phyloP scores from a whole-genome alignment of 2,888 invertebrate species.

The Stenodera caucasica region DNA sequence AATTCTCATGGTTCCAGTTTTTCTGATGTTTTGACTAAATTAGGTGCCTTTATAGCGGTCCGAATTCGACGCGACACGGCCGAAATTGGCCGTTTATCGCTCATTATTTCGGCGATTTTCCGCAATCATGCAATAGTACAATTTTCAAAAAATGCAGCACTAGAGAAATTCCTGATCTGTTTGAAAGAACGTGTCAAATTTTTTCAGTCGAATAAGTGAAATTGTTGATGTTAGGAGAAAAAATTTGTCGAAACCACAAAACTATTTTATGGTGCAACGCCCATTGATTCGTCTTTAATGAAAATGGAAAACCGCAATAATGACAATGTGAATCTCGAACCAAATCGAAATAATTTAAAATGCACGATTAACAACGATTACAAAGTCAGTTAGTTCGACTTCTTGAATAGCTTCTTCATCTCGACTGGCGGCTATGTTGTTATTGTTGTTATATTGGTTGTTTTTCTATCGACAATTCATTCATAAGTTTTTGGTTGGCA shows the following conservation, averaged over 20 bases:
- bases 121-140: not conserved
- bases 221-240: too few relatives aligned
- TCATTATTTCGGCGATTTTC: not conserved
- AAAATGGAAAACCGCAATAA: conserved; percentile 23
- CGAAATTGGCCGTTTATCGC: too few relatives aligned
- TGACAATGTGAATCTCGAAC: conserved; percentile 35
- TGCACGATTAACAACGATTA: conserved; percentile 38
- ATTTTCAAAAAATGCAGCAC: not conserved
- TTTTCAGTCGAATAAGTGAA: too few relatives aligned
- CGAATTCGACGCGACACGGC: too few relatives aligned
- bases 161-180: too few relatives aligned
- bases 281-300: too few relatives aligned
- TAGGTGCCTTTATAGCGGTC: too few relatives aligned
- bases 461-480: conserved; percentile 27
- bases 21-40: too few relatives aligned
- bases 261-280: conserved; percentile 39
- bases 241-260: conserved; percentile 32
- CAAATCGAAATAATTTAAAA: conserved; percentile 40
- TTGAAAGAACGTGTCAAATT: conserved; percentile 11
- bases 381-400: conserved; percentile 16
- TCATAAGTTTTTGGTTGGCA: conserved; percentile 30
- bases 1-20: too few relatives aligned
- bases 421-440: not conserved
- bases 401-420: conserved; percentile 12
- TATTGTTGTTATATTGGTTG: not conserved